Conservation (phyloP, 2,888 invertebrate species). For the Cantharis rustica region DNA sequence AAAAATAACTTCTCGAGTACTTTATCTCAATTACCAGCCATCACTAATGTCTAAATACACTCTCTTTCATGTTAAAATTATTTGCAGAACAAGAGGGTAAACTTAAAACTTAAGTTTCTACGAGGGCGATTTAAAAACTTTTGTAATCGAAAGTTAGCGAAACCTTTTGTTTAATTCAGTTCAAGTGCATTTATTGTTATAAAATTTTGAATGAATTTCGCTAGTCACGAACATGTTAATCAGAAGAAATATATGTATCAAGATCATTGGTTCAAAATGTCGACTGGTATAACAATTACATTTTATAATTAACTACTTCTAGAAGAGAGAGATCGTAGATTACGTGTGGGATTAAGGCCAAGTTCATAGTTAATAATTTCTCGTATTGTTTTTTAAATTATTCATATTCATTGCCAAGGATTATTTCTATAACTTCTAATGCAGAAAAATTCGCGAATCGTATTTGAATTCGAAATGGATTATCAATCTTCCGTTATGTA, state of each 20-base stretch:
- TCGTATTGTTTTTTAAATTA: slow-evolving; percentile 3
- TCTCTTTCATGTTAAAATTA: not conserved
- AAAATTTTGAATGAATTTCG: not conserved
- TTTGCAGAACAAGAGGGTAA: not conserved
- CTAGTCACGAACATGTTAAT: not conserved
- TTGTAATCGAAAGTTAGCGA: not conserved
- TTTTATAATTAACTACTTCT: slow-evolving; percentile 8
- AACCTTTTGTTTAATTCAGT: not conserved
- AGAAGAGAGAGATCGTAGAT: slow-evolving; percentile 6
- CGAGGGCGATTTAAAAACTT: not conserved
- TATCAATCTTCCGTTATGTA: not conserved
- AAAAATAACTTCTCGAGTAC: not conserved
- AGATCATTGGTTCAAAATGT: slow-evolving; percentile 5
- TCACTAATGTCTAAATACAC: not conserved
- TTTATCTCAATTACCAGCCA: not conserved
- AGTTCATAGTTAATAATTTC: not conserved
- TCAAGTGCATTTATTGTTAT: not conserved
- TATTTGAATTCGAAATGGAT: not conserved
- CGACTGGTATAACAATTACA: not conserved
- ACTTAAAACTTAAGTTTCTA: not conserved
- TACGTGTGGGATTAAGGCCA: slow-evolving; percentile 19
- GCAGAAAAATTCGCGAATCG: not conserved
- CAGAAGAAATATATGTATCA: slow-evolving; percentile 1
- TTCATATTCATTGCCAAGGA: not conserved
- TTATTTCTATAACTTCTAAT: not conserved